These are phyloP conservation scores for Danio tinwini DNA, from an alignment of 2,797 vertebrate species.

Conservation along the genomic window DNA sequence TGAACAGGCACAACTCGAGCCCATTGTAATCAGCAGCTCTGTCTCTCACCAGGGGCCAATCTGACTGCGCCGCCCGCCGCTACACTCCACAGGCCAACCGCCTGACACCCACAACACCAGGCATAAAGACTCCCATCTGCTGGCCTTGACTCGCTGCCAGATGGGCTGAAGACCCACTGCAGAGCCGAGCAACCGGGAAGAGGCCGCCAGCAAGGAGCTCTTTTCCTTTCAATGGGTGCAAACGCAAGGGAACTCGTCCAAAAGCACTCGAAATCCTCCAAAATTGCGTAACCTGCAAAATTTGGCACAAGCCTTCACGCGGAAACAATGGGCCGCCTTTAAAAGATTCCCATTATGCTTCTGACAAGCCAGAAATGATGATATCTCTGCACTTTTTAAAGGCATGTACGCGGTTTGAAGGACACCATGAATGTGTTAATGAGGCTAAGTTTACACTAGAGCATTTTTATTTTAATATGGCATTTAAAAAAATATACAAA, in stretches of 20 bases:
- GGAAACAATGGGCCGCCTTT: conserved; percentile 31
- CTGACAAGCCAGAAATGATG: not conserved
- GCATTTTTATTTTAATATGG: no score
- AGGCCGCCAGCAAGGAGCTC: conserved; percentile 5
- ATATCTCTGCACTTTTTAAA: not conserved
- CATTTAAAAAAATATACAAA: no score
- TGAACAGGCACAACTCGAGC: conserved; percentile 75
- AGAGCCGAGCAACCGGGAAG: conserved; percentile 37
- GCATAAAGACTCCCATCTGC: conserved; percentile 75
- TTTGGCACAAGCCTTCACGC: not conserved
- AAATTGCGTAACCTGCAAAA: conserved; percentile 27
- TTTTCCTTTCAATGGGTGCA: not conserved
- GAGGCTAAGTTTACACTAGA: not conserved
- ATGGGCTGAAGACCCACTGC: conserved; percentile 59
- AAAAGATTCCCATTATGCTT: not conserved
- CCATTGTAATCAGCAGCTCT: conserved; percentile 52
- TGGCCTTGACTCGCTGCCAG: conserved; percentile 73
- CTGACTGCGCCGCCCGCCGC: conserved; percentile 46
- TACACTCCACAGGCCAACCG: conserved; percentile 53
- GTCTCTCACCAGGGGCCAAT: conserved; percentile 60
- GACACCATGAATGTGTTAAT: not conserved
- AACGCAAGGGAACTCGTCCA: conserved; percentile 16
- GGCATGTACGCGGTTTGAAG: not conserved
- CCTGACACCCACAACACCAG: conserved; percentile 59
- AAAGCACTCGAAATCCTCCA: conserved; percentile 10